Percentiles rank a stretch among this genome's conserved stretches.
phyloP scores from a whole-genome alignment of 2,113 vertebrate genomes.

The Anguilla rostrata region DNA sequence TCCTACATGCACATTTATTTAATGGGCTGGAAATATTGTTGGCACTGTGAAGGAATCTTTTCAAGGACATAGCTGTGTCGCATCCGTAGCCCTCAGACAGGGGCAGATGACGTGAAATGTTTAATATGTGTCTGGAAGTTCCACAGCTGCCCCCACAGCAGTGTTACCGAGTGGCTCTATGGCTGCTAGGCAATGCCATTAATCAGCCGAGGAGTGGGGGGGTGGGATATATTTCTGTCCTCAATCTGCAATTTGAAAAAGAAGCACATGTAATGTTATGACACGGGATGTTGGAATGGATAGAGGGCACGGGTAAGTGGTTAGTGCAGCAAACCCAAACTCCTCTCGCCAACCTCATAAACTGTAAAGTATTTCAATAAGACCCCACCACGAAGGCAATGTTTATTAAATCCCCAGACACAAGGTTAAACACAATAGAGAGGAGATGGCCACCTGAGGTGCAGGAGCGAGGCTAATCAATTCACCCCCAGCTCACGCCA shows the following conservation, averaged over 20 bases:
- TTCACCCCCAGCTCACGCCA: no score
- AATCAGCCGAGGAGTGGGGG: background rate
- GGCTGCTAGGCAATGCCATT: background rate
- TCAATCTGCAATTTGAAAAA: background rate
- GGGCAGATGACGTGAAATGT: background rate
- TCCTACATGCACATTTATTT: background rate
- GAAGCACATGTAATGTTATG: background rate
- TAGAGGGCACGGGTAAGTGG: background rate
- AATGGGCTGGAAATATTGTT: background rate
- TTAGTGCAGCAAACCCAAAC: no score
- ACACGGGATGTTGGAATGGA: background rate
- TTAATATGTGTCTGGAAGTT: background rate
- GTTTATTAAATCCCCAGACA: background rate
- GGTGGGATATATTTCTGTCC: background rate
- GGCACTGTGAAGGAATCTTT: background rate
- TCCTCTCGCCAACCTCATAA: background rate
- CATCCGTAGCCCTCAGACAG: background rate
- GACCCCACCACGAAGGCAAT: background rate
- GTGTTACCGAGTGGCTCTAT: background rate
- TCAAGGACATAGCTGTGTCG: background rate
- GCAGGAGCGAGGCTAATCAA: background rate
- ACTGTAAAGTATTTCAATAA: background rate
- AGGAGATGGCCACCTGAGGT: background rate
- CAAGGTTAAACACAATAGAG: background rate
- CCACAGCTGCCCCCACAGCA: background rate